Evolutionary conservation across 2,113 vertebrate genomes (phyloP).

Genomic region (Falcunculus frontatus): DNA sequence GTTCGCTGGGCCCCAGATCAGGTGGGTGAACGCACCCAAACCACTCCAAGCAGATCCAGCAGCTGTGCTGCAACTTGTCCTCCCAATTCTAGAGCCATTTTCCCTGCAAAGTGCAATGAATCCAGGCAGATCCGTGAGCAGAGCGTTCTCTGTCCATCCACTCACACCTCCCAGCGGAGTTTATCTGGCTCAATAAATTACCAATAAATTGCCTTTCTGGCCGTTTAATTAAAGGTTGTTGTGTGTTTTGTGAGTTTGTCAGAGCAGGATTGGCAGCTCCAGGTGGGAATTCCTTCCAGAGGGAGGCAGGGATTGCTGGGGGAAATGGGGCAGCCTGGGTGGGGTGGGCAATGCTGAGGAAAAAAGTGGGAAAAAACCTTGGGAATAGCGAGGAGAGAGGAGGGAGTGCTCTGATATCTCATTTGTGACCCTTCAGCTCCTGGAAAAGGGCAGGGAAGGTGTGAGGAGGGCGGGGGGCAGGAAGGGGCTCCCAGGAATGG

Average conservation of each 20-base stretch:
- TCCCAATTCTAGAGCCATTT: background rate
- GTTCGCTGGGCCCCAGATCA: rapidly evolving
- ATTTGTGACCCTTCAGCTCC: background rate
- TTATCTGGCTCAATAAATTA: background rate
- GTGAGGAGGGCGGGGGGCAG: background rate
- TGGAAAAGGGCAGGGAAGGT: background rate
- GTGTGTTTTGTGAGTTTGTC: background rate
- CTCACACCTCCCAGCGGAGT: background rate
- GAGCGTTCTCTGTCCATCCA: background rate
- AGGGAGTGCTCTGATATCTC: background rate
- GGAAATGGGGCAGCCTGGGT: too few relatives aligned
- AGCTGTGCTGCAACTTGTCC: background rate
- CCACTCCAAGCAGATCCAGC: rapidly evolving
- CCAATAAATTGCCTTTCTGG: background rate
- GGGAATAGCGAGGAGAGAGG: background rate
- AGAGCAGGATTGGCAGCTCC: background rate
- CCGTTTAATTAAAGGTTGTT: background rate
- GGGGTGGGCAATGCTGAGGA: background rate
- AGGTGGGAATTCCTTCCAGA: background rate
- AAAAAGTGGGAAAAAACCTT: background rate
- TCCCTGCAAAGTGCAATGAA: background rate
- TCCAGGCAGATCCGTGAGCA: background rate
- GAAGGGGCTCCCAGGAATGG: background rate
- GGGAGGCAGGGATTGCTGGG: background rate
- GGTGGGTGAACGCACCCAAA: background rate